These are phyloP conservation scores for Crocodylus rhombifer DNA, from an alignment of 2,797 vertebrate genomes.

Conservation along the genomic window DNA sequence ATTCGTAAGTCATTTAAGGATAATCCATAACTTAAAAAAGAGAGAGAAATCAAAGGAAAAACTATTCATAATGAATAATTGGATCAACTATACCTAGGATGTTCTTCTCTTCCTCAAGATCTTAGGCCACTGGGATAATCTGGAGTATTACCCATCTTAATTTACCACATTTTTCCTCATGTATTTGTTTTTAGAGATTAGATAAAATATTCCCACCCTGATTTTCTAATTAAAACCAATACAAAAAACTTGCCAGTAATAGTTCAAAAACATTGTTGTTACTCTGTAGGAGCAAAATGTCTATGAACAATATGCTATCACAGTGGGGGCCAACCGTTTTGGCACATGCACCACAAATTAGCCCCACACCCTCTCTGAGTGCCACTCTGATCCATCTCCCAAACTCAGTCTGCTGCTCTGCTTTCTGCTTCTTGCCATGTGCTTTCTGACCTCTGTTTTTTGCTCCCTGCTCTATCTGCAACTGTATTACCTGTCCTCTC, in stretches of 20 bases:
- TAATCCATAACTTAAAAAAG: not conserved
- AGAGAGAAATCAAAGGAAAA: conserved; percentile 10
- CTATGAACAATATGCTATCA: too few species aligned
- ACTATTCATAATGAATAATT: not conserved
- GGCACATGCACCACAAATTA: too few species aligned
- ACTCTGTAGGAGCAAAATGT: not conserved
- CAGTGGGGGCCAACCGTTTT: too few species aligned
- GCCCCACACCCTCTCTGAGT: too few species aligned
- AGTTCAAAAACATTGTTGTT: not conserved
- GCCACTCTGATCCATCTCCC: too few species aligned
- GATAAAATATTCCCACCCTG: not conserved
- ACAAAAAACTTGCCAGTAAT: not conserved
- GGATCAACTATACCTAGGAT: not conserved
- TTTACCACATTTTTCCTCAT: conserved; percentile 6
- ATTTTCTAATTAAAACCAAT: not conserved
- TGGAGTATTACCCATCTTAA: not conserved
- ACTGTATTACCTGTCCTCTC: too few species aligned
- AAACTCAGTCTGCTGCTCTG: too few species aligned
- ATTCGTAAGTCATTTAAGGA: not conserved
- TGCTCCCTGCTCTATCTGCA: too few species aligned
- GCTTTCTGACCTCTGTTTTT: too few species aligned
- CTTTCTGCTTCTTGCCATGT: too few species aligned
- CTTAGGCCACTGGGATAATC: not conserved
- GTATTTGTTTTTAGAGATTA: not conserved
- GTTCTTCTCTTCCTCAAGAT: too few species aligned